Evolutionary conservation across 1,140 invertebrate genomes (phyloP).

Genomic region (Aphelenchoides avenae): DNA sequence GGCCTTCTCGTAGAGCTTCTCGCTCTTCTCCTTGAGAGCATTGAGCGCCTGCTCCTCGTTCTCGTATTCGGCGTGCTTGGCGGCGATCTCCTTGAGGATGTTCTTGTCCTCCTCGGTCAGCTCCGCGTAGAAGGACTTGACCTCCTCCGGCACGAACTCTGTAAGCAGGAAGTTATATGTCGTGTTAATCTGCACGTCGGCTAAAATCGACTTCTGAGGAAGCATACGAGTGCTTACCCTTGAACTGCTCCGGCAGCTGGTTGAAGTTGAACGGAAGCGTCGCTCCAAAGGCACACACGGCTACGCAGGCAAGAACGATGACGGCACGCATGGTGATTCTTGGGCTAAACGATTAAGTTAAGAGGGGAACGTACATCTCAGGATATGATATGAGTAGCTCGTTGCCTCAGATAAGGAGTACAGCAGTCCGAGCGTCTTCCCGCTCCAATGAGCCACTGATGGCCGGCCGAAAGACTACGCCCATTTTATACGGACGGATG

Average conservation of each 20-base stretch:
- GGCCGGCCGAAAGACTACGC: too few species aligned
- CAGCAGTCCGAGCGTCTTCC: too few species aligned
- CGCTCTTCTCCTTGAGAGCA: constrained; percentile 22
- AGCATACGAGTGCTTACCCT: constrained; percentile 16
- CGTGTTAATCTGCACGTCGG: neutral
- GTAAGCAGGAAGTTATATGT: constrained; percentile 11
- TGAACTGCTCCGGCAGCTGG: constrained; percentile 24
- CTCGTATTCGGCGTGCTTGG: constrained; percentile 36
- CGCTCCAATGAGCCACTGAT: too few species aligned
- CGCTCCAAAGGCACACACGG: constrained; percentile 8
- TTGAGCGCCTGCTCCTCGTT: constrained; percentile 34
- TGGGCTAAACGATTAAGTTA: too few species aligned
- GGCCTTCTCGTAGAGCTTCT: constrained; percentile 46
- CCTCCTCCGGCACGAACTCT: constrained; percentile 43
- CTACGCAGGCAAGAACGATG: neutral
- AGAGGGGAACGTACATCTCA: too few species aligned
- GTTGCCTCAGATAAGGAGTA: too few species aligned
- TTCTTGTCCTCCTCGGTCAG: constrained; percentile 47
- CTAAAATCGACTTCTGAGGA: neutral
- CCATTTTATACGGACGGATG: too few species aligned
- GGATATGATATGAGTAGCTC: too few species aligned
- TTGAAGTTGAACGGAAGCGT: constrained; percentile 27
- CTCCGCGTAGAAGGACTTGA: constrained; percentile 40
- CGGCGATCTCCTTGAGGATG: constrained; percentile 42
- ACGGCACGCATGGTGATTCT: too few species aligned